Base-by-base conservation (phyloP, 2,888 invertebrate species). In the Subacronicta megacephala region DNA sequence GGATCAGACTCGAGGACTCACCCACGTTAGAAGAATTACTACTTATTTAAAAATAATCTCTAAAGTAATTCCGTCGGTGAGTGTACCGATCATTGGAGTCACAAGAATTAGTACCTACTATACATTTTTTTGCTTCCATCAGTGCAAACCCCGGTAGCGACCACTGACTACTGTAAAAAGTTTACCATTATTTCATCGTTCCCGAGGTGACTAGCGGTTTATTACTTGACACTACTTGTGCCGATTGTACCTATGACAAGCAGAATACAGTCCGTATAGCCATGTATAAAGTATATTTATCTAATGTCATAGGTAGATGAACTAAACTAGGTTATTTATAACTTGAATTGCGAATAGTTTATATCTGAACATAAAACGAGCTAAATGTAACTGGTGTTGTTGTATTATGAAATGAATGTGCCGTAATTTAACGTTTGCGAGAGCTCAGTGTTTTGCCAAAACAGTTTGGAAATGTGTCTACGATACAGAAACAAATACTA, bases 61-160 rank as follows among this genome's bases (percentile, higher is more conserved):
- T 10, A 13, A 47, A n/a, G 16, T n/a, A 35, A 36, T 55, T 64
- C 15, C n/a, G 75, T 65, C 29, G 31, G 35, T 23, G 41, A 70
- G 37, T 71, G 75, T 74, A 71, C 70, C 49, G 29, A 55, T 69
- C 51, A 59, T 52, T 31, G 38, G 44, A 38, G 61, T 71, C 61
- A 54, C 42, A 52, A 77, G 80, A 82, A 83, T 85, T 84, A 87
- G 78, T 72, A 75, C 61, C n/a, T n/a, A n/a, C n/a, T n/a, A n/a
- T 13, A 29, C 62, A 55, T 63, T 71, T 90, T 91, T 91, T 90
- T 90, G 85, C 82, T 56, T 62, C 68, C 72, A 80, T 80, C 84
- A 83, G 66, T 73, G 84, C 84, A 83, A 83, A 79, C 80, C 75
- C 81, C 90, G 83, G 88, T 88, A 89, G 90, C 88, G 51, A 74